These are phyloP conservation scores for Fistularia tabacaria DNA, from an alignment of 2,797 vertebrate genomes.

Conservation along the genomic window DNA sequence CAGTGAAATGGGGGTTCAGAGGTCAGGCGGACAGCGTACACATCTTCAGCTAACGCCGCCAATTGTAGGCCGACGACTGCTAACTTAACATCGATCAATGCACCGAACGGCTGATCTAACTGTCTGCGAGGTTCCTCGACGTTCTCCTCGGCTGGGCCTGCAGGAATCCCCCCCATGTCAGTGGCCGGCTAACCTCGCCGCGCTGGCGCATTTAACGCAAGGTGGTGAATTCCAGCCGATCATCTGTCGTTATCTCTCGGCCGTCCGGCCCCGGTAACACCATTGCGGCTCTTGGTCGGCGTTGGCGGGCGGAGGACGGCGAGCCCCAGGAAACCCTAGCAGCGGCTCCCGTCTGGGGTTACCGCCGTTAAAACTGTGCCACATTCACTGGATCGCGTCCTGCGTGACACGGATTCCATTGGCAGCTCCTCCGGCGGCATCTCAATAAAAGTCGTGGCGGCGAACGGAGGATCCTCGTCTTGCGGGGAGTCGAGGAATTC, in stretches of 20 bases:
- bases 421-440: constrained; percentile 47
- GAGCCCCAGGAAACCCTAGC: constrained; percentile 33
- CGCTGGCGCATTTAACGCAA: background rate
- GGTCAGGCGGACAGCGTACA: too few relatives aligned
- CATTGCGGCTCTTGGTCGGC: constrained; percentile 32
- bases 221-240: background rate
- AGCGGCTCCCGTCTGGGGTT: constrained; percentile 25
- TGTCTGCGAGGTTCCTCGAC: too few relatives aligned
- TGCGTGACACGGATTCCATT: constrained; percentile 61
- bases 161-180: too few relatives aligned
- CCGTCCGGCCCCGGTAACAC: background rate
- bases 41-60: too few relatives aligned
- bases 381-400: constrained; percentile 56
- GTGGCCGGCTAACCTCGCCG: too few relatives aligned
- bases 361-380: constrained; percentile 50
- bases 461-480: constrained; percentile 41
- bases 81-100: too few relatives aligned
- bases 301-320: constrained; percentile 4
- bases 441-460: constrained; percentile 39
- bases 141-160: too few relatives aligned
- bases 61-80: too few relatives aligned
- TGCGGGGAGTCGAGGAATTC: constrained; percentile 39
- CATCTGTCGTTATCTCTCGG: constrained; percentile 2
- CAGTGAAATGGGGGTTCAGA: too few relatives aligned
- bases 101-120: too few relatives aligned